Conservation (phyloP, 1,140 invertebrate genomes). For the Drosophila punjabiensis region DNA sequence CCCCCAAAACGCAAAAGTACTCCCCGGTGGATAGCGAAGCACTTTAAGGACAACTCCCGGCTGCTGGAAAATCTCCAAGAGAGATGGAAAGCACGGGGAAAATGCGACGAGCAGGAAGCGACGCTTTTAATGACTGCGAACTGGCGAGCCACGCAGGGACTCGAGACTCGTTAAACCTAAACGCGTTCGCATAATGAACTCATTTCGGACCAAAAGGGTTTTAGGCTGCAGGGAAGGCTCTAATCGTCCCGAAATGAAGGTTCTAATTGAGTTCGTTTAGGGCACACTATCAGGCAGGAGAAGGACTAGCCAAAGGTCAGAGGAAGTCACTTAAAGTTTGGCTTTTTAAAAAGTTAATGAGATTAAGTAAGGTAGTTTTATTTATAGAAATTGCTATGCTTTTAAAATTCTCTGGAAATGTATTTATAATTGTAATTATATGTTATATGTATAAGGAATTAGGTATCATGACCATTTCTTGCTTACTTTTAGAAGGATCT, state of each 20-base stretch:
- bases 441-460: no score
- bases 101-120: conserved; percentile 48
- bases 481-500: no score
- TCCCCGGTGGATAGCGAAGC: conserved; percentile 56
- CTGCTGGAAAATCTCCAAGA: conserved; percentile 56
- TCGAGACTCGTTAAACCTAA: conserved; percentile 70
- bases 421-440: no score
- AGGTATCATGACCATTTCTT: no score
- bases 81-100: conserved; percentile 40
- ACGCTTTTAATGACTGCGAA: conserved; percentile 69
- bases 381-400: neutral
- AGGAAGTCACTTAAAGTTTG: neutral
- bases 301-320: neutral
- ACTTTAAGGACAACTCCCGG: conserved; percentile 23
- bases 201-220: conserved; percentile 48
- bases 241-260: conserved; percentile 16
- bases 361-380: neutral
- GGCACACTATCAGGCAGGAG: neutral
- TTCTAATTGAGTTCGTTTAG: conserved; percentile 38
- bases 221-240: neutral
- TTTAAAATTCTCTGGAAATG: no score
- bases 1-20: conserved; percentile 55
- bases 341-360: neutral
- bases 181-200: conserved; percentile 80
- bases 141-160: conserved; percentile 32